Evolutionary conservation across 2,888 invertebrate species (phyloP).

Genomic region (Nycteola revayana): DNA sequence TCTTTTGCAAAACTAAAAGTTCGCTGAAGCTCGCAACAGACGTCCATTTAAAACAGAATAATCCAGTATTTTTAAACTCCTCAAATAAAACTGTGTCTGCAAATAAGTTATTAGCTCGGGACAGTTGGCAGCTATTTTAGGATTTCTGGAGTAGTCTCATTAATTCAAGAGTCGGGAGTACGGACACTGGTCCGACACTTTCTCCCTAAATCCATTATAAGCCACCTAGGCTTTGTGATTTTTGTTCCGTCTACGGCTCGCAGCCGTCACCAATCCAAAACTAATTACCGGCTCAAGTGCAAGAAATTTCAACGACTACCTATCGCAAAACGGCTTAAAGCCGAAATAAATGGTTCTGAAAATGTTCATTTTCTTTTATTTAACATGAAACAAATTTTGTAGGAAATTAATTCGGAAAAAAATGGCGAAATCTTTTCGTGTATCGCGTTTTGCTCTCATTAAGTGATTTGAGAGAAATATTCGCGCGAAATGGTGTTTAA

Average conservation of each 20-base stretch:
- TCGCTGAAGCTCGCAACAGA: constrained; percentile 30
- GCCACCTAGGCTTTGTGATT: constrained; percentile 50
- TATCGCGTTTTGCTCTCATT: too few relatives aligned
- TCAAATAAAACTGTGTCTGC: constrained; percentile 30
- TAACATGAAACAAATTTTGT: too few relatives aligned
- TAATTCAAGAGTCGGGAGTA: constrained; percentile 50
- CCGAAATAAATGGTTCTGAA: constrained; percentile 13
- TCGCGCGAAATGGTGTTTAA: too few relatives aligned
- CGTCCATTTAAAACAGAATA: constrained; percentile 22
- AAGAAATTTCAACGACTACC: constrained; percentile 40
- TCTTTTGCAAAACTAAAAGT: neutral
- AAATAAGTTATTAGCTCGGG: constrained; percentile 36
- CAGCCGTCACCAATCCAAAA: constrained; percentile 48
- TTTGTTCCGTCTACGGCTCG: constrained; percentile 40
- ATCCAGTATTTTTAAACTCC: constrained; percentile 17
- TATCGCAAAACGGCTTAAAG: constrained; percentile 24
- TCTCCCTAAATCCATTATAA: constrained; percentile 55
- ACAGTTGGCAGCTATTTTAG: constrained; percentile 36
- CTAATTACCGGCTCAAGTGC: constrained; percentile 56
- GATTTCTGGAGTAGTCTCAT: constrained; percentile 46
- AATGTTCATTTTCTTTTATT: constrained; percentile 1
- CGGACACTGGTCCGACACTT: constrained; percentile 38
- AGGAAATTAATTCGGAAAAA: too few relatives aligned
- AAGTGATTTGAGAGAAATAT: too few relatives aligned
- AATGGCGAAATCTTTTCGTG: too few relatives aligned